Percentiles rank a stretch among this genome's conserved stretches.
Conservation (phyloP, 1,140 invertebrate genomes). For the Neodiprion virginianus region DNA sequence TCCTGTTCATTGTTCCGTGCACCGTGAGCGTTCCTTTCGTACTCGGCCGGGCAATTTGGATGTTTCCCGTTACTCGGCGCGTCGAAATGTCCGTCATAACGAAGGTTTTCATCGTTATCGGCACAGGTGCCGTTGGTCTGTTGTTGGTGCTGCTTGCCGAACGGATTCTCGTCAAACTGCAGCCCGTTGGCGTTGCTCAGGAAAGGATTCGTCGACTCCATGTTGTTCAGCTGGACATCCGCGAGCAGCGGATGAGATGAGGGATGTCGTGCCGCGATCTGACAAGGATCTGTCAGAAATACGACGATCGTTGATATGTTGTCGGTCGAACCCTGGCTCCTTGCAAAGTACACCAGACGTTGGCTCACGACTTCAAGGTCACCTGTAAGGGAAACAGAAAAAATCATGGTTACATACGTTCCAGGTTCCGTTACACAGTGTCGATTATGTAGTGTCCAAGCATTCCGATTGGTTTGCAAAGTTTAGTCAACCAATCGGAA, state of each 20-base stretch:
- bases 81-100: background rate
- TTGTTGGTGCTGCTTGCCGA: constrained; percentile 31
- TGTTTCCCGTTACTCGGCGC: constrained; percentile 12
- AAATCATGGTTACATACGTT: background rate
- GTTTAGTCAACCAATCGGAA: no score
- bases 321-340: constrained; percentile 77
- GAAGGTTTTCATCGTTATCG: background rate
- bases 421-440: background rate
- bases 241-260: constrained; percentile 36
- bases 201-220: constrained; percentile 41
- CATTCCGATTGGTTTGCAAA: no score
- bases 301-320: constrained; percentile 91
- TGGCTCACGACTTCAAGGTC: constrained; percentile 70
- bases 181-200: constrained; percentile 33
- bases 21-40: background rate
- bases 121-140: constrained; percentile 24
- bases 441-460: no score
- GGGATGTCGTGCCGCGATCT: constrained; percentile 65
- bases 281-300: constrained; percentile 77
- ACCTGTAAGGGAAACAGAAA: constrained; percentile 60
- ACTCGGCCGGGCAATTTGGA: constrained; percentile 26
- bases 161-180: constrained; percentile 33
- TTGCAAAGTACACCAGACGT: constrained; percentile 76
- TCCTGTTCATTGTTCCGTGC: constrained; percentile 62
- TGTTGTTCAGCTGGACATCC: constrained; percentile 39